phyloP scores from a whole-genome alignment of 2,888 invertebrate species.

The Bellardia bayeri region DNA sequence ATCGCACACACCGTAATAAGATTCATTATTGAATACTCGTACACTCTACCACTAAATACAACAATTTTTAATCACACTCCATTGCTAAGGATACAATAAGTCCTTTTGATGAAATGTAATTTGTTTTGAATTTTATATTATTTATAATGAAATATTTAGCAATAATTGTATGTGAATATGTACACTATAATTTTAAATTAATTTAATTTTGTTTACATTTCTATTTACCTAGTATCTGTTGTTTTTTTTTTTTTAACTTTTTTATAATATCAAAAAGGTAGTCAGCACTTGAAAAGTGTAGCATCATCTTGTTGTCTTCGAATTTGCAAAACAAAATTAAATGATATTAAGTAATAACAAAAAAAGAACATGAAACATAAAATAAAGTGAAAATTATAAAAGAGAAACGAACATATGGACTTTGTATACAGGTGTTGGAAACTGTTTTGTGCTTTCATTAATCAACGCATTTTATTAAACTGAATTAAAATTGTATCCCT shows the following conservation, averaged over 20 bases:
- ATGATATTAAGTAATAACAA: slow-evolving; percentile 56
- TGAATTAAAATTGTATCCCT: slow-evolving; percentile 9
- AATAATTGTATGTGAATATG: slow-evolving; percentile 50
- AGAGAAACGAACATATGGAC: slow-evolving; percentile 27
- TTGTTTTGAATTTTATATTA: slow-evolving; percentile 23
- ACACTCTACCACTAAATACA: slow-evolving; percentile 40
- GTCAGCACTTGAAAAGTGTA: slow-evolving; percentile 57
- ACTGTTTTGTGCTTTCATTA: slow-evolving; percentile 60
- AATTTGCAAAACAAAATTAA: slow-evolving; percentile 54
- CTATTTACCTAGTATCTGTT: slow-evolving; percentile 3
- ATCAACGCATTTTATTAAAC: slow-evolving; percentile 9
- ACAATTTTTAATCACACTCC: neutral
- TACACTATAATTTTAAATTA: slow-evolving; percentile 36
- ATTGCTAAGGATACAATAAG: neutral
- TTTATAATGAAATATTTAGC: slow-evolving; percentile 60
- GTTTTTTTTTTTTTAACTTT: slow-evolving; percentile 26
- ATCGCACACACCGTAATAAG: slow-evolving; percentile 61
- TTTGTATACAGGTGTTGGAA: slow-evolving; percentile 61
- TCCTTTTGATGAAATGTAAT: neutral
- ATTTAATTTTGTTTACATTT: slow-evolving; percentile 37
- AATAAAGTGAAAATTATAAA: slow-evolving; percentile 5
- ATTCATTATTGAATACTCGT: slow-evolving; percentile 29
- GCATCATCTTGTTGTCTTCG: slow-evolving; percentile 62
- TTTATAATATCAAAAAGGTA: slow-evolving; percentile 52
- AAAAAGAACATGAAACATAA: slow-evolving; percentile 13